Evolutionary conservation across 2,888 invertebrate genomes (phyloP), one percentile per base, ranked within the genome.

Genomic region (Escarpia spicata): DNA sequence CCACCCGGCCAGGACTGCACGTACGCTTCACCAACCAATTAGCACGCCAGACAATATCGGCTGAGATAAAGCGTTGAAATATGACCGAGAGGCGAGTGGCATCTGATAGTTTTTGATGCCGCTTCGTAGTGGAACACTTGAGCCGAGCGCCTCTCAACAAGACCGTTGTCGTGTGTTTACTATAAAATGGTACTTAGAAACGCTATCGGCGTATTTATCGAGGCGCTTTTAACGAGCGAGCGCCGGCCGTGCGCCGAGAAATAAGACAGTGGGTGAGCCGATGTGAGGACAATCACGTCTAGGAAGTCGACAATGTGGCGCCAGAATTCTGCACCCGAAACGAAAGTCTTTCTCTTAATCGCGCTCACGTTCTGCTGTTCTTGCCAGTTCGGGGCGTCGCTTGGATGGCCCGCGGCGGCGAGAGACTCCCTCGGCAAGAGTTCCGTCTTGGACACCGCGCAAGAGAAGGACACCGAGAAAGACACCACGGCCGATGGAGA

Each of bases 61-160:
- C 75, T 3, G 75, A 15, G 75, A 75, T 75, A 75, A 75, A 75
- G 75, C 75, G 75, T n/a, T 75, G 75, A 75, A 75, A 75, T 75
- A 75, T 75, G 75, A 26, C 75, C 75, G 26, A 6, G 75, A 75
- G 75, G 75, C 75, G 75, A 75, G 75, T n/a, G 75, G 75, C 75
- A 75, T 75, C 75, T 75, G 75, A 75, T 75, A 75, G 75, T 75
- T 75, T 75, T 75, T 75, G 75, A 75, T 75, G 75, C 75, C 26
- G 75, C 75, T 26, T 75, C 75, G 75, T 3, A 75, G 75, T 26
- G 26, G 19, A 15, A 3, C 75, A 75, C 75, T 75, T 75, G 19
- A 26, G 26, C 75, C 26, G 75, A 26, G 19, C 75, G 75, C 75
- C 75, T 26, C 75, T 75, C 75, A 75, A 75, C 75, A 75, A 75